Evolutionary conservation across 2,888 invertebrate species (phyloP).

Genomic region (Ischnura elegans): DNA sequence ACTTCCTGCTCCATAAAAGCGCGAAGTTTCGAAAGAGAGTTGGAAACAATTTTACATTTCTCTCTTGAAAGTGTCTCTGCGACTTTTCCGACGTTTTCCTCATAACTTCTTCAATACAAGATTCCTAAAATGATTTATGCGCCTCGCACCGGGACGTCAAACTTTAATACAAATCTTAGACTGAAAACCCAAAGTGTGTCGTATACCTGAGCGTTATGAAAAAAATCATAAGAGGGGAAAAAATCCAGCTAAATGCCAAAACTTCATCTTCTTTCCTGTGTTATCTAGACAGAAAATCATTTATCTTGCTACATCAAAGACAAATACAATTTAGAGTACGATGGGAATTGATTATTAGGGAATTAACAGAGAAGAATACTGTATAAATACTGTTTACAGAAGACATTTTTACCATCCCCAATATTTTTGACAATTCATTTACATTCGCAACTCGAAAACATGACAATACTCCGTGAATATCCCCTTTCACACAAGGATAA

Average conservation of each 20-base stretch:
- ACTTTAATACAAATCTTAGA: slow-evolving; percentile 53
- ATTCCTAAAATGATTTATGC: slow-evolving; percentile 61
- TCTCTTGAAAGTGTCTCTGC: slow-evolving; percentile 31
- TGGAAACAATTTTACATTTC: slow-evolving; percentile 32
- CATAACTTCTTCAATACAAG: slow-evolving; percentile 62
- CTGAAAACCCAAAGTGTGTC: background rate
- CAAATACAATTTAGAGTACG: background rate
- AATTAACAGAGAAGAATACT: background rate
- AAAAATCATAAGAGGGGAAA: slow-evolving; percentile 32
- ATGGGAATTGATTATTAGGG: background rate
- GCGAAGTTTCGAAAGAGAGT: background rate
- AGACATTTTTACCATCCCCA: too few species aligned
- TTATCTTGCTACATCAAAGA: background rate
- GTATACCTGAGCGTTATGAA: background rate
- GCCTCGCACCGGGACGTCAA: slow-evolving; percentile 44
- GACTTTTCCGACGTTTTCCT: background rate
- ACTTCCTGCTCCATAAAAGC: background rate
- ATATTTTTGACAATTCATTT: too few species aligned
- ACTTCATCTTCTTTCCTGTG: background rate
- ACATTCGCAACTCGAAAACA: too few species aligned
- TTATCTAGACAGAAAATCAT: background rate
- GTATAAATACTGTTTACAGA: background rate
- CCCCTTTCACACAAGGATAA: too few species aligned
- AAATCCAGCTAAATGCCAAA: background rate
- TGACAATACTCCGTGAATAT: too few species aligned